Evolutionary conservation across 64 coral and sea anemone genomes (phyloP), one percentile per base, ranked within the genome.

Genomic region (Orbicella faveolata): DNA sequence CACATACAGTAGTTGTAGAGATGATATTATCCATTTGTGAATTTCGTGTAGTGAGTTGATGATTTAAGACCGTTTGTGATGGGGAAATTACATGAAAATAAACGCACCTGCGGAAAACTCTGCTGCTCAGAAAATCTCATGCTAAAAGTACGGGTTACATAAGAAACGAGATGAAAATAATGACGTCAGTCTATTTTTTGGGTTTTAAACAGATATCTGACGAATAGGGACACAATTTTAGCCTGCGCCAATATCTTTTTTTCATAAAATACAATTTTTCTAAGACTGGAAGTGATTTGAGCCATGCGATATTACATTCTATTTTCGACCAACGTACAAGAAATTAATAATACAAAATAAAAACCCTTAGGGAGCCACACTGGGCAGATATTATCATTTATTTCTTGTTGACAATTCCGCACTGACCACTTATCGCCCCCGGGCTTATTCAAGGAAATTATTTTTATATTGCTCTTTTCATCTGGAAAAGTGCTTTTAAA

Each of bases 391-490:
- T 72, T 73, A 21, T 83, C 33, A 39, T 72, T 85, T 85, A 33
- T 55, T 70, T 85, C 35, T 81, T 63, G 33, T 85, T 53, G 82
- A 72, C 82, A 85, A 52, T 85, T 85, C 44, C 82, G 41, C 34
- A 84, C 30, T 48, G 81, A 84, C 13, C 63, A 44, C 34, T 66
- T 72, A 35, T 85, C 65, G 82, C 82, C 82, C 65, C 19, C 3
- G 81, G 82, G 82, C 82, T 72, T 19, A 85, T 51, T 17, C 18
- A 39, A 23, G 36, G 64, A 85, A 85, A 73, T 67, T 69, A 81
- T 62, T 57, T 81, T 81, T 81, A 70, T 84, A 85, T 85, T 85
- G 82, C 82, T 85, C 36, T 85, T 81, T 85, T 52, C 82, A 52
- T 85, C 82, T 72, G 12, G 41, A 2, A 73, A 72, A 73, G 39